These are phyloP conservation scores for Lacerta agilis DNA, from an alignment of 2,797 vertebrate genomes.

Conservation along the genomic window DNA sequence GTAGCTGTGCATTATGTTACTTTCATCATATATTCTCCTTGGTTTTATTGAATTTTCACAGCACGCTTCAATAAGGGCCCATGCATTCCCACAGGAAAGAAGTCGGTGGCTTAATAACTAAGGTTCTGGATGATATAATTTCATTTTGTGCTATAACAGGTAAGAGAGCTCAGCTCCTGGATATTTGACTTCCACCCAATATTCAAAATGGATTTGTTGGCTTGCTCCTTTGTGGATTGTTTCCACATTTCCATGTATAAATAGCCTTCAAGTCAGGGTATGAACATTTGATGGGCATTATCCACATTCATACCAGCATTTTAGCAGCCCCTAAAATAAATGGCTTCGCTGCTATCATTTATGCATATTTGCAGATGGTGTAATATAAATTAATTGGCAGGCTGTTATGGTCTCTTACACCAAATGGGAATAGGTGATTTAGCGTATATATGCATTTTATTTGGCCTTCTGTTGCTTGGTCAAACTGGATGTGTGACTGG, in stretches of 20 bases:
- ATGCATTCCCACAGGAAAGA: conserved; percentile 56
- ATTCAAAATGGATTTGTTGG: conserved; percentile 22
- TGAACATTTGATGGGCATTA: conserved; percentile 23
- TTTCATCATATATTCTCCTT: conserved; percentile 64
- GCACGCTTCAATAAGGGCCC: conserved; percentile 45
- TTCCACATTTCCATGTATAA: not conserved
- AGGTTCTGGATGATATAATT: conserved; percentile 63
- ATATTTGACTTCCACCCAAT: conserved; percentile 26
- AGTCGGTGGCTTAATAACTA: conserved; percentile 50
- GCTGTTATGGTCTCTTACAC: not conserved
- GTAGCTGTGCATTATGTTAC: conserved; percentile 45
- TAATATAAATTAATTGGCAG: not conserved
- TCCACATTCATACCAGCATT: conserved; percentile 12
- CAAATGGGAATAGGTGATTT: not conserved
- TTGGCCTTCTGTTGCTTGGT: not conserved
- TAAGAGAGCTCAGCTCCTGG: not conserved
- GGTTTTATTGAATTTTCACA: conserved; percentile 63
- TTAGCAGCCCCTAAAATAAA: conserved; percentile 26
- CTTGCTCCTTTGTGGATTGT: fast-evolving
- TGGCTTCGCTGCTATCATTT: not conserved
- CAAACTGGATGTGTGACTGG: not conserved
- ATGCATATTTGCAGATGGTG: not conserved
- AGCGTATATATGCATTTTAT: not conserved
- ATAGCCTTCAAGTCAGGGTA: not conserved
- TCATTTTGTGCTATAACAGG: conserved; percentile 50